Percentiles rank a stretch among this genome's conserved stretches.
phyloP scores from a whole-genome alignment of 2,113 vertebrate species.

The Anoplopoma fimbria region DNA sequence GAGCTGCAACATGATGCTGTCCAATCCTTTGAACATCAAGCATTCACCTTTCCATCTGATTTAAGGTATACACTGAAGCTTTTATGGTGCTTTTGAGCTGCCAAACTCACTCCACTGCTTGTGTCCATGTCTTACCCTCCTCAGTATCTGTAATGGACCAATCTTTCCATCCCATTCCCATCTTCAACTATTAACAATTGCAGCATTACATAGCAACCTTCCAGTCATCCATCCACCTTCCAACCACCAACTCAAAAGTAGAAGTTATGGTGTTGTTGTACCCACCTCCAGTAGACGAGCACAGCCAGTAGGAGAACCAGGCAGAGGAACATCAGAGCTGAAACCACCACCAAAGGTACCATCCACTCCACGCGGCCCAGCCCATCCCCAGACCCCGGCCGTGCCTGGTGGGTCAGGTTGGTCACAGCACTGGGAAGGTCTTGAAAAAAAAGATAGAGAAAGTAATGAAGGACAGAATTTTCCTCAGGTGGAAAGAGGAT shows the following conservation, averaged over 20 bases:
- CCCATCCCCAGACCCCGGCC: constrained; percentile 67
- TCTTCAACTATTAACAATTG: neutral
- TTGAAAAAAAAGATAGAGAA: constrained; percentile 35
- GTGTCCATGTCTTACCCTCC: neutral
- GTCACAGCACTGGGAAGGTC: constrained; percentile 76
- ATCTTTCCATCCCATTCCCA: neutral
- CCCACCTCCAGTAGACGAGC: constrained; percentile 95
- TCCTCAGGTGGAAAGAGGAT: neutral
- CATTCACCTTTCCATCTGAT: neutral
- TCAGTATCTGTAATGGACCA: neutral
- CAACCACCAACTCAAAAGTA: neutral
- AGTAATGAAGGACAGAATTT: neutral
- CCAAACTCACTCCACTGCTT: neutral
- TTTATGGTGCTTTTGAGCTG: neutral
- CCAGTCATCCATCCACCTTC: neutral
- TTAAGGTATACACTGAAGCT: too few relatives aligned
- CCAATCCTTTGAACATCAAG: neutral
- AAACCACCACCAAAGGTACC: constrained; percentile 91
- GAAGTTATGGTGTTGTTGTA: neutral
- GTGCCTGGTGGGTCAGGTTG: constrained; percentile 82
- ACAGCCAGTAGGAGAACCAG: constrained; percentile 91
- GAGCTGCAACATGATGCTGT: neutral
- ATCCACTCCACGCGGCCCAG: constrained; percentile 92
- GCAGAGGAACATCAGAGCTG: constrained; percentile 92
- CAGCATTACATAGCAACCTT: neutral